Conservation (phyloP, 2,888 invertebrate genomes). For the Sesia bembeciformis region DNA sequence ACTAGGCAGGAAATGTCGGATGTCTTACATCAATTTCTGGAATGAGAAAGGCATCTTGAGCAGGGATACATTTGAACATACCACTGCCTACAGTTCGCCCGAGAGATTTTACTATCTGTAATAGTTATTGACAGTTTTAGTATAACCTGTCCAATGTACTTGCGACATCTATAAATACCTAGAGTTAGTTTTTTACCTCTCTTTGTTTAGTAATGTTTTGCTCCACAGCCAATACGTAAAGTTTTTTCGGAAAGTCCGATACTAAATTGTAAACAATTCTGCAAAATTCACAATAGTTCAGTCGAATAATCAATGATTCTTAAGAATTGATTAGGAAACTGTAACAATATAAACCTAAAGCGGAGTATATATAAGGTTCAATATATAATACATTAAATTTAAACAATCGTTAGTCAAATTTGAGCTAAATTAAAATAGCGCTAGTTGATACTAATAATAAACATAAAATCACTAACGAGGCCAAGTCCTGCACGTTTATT, state of each 20-base stretch:
- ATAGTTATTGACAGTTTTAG: constrained; percentile 5
- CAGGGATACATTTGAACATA: constrained; percentile 67
- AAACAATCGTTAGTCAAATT: background rate
- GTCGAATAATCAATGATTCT: no score
- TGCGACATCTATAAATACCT: no score
- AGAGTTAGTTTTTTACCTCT: constrained; percentile 30
- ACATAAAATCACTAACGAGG: constrained; percentile 44
- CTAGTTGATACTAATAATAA: background rate
- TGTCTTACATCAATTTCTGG: constrained; percentile 55
- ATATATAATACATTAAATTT: no score
- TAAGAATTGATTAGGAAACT: no score
- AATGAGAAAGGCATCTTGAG: constrained; percentile 74
- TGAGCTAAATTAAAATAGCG: background rate
- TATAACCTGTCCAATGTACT: no score
- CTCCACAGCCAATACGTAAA: constrained; percentile 78
- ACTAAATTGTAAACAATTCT: constrained; percentile 64
- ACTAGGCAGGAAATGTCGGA: no score
- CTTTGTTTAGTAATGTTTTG: constrained; percentile 68
- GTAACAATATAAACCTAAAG: no score
- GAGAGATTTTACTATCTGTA: constrained; percentile 73
- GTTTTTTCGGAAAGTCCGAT: constrained; percentile 67
- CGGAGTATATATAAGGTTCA: no score
- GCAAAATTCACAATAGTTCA: constrained; percentile 13
- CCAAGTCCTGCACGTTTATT: constrained; percentile 77
- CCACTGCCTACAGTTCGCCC: constrained; percentile 69